These are phyloP conservation scores for Oligia strigilis DNA, from an alignment of 2,888 invertebrate genomes.

Conservation along the genomic window DNA sequence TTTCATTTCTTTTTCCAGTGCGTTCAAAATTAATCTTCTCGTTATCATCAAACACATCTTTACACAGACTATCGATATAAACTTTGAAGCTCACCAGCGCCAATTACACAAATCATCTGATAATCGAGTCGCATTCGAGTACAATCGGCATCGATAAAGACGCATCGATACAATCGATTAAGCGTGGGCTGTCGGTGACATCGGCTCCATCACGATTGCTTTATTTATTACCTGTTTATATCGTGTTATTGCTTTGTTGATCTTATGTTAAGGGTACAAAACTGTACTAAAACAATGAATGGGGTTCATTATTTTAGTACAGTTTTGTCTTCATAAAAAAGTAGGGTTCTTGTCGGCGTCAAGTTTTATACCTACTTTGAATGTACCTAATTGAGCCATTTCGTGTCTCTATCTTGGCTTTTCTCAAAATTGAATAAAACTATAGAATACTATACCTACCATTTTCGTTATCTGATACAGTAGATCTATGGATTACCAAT, in stretches of 20 bases:
- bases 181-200: conserved; percentile 66
- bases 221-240: conserved; percentile 64
- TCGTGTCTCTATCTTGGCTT: neutral
- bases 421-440: conserved; percentile 14
- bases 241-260: conserved; percentile 61
- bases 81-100: conserved; percentile 38
- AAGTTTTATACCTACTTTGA: conserved; percentile 26
- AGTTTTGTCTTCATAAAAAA: conserved; percentile 51
- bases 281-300: too few relatives aligned
- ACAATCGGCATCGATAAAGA: conserved; percentile 68
- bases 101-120: conserved; percentile 64
- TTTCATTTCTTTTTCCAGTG: neutral
- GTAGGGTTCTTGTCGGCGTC: conserved; percentile 18
- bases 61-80: conserved; percentile 21
- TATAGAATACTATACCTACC: neutral
- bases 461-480: neutral
- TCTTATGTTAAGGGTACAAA: conserved; percentile 41
- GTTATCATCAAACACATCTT: conserved; percentile 9
- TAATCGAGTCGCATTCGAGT: conserved; percentile 56
- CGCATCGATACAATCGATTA: conserved; percentile 67
- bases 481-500: neutral
- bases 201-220: conserved; percentile 62
- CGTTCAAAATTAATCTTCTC: neutral
- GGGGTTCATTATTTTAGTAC: conserved; percentile 40
- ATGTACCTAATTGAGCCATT: conserved; percentile 4